Percentiles rank a stretch among this genome's conserved stretches.
Evolutionary conservation across 2,797 vertebrate species (phyloP).

Genomic region (Schizopygopsis malacanthus): DNA sequence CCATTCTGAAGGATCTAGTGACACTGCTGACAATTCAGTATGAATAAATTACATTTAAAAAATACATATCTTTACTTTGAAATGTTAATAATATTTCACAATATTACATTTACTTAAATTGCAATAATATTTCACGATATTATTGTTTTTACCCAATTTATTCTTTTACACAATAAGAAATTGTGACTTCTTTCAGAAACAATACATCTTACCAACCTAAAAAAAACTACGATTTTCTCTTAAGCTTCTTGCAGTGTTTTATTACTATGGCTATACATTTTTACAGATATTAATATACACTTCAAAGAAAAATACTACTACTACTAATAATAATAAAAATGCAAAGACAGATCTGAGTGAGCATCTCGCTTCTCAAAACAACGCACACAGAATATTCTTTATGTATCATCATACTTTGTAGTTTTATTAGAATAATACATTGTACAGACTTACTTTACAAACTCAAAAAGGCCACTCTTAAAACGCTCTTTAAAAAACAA

Average conservation of each 20-base stretch:
- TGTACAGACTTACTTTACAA: conserved; percentile 61
- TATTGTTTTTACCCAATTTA: too few species aligned
- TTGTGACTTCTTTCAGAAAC: neutral
- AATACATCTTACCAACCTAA: neutral
- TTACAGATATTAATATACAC: neutral
- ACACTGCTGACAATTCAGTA: too few species aligned
- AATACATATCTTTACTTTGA: neutral
- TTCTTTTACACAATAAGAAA: neutral
- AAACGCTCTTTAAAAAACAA: conserved; percentile 65
- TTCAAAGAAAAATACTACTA: neutral
- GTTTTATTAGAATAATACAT: conserved; percentile 66
- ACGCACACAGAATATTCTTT: conserved; percentile 47
- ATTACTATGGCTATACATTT: neutral
- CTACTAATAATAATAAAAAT: neutral
- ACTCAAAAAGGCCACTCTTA: conserved; percentile 73
- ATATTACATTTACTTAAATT: neutral
- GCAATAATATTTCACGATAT: neutral
- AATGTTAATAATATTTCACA: neutral
- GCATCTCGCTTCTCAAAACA: neutral
- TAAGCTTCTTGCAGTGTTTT: neutral
- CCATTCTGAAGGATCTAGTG: neutral
- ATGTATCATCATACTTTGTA: conserved; percentile 69
- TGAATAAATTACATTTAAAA: neutral
- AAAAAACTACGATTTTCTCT: neutral
- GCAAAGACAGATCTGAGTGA: neutral